A percentile compares a stretch with the other conserved stretches of the same genome.
Evolutionary conservation across 2,113 vertebrate species (phyloP).

Genomic region (Lepus americanus): DNA sequence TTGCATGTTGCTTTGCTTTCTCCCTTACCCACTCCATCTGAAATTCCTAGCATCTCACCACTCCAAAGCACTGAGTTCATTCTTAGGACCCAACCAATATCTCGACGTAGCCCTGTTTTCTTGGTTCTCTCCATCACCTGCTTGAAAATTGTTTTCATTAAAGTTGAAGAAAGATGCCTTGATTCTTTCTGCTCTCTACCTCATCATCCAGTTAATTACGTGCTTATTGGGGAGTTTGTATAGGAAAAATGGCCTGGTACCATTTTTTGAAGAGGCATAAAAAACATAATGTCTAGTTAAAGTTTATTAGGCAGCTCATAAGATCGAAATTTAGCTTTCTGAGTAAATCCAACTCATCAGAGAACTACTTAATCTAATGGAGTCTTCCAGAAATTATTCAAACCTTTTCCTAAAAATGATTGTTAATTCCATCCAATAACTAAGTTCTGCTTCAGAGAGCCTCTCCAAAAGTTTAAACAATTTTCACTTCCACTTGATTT

Average conservation of each 20-base stretch:
- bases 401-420: not conserved
- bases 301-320: not conserved
- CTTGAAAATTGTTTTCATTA: not conserved
- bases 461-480: not conserved
- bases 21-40: not conserved
- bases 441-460: not conserved
- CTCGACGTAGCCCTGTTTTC: not conserved
- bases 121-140: not conserved
- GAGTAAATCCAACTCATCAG: not conserved
- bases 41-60: not conserved
- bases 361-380: not conserved
- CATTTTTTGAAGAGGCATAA: not conserved
- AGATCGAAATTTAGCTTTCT: constrained; percentile 24
- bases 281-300: not conserved
- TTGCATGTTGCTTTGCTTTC: not conserved
- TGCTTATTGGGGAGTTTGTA: not conserved
- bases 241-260: not conserved
- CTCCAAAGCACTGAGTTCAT: no score
- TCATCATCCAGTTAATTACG: not conserved
- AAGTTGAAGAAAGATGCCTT: not conserved
- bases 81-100: not conserved
- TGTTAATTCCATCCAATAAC: not conserved
- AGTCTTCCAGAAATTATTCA: not conserved
- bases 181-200: not conserved
- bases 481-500: not conserved